phyloP scores from a whole-genome alignment of 2,113 vertebrate genomes.

The Eudorcas thomsonii region DNA sequence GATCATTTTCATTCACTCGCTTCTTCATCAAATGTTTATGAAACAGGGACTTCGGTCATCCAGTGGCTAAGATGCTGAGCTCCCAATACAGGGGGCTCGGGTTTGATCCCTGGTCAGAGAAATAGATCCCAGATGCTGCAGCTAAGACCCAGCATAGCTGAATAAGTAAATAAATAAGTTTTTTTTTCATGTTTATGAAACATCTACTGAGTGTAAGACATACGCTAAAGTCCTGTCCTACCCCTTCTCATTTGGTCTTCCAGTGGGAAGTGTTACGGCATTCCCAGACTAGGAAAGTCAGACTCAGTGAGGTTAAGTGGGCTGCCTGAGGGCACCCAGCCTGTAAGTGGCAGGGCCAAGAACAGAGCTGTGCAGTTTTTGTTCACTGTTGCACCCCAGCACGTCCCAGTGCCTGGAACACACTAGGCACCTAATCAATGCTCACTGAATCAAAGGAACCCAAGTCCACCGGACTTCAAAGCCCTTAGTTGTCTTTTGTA shows the following conservation, averaged over 20 bases:
- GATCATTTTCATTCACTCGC: not conserved
- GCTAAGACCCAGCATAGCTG: not conserved
- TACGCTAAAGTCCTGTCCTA: not conserved
- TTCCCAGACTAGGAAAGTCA: not conserved
- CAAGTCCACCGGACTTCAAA: conserved; percentile 27
- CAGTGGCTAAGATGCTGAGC: not conserved
- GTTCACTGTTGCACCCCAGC: not conserved
- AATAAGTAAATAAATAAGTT: not conserved
- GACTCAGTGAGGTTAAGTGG: not conserved
- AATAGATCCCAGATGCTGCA: not conserved
- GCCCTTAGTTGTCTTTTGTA: not conserved
- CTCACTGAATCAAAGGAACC: not conserved
- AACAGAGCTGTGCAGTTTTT: not conserved
- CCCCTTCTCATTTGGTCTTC: not conserved
- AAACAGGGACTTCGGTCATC: not conserved
- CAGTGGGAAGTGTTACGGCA: not conserved
- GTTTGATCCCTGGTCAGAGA: not conserved
- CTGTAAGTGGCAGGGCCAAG: not conserved
- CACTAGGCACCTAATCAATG: not conserved
- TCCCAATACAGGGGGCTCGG: not conserved
- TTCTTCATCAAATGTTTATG: not conserved
- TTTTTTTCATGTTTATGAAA: not conserved
- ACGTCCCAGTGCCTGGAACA: not conserved
- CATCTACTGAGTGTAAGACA: not conserved
- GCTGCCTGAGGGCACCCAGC: not conserved